A percentile compares a stretch with the other conserved stretches of the same genome.
These are phyloP conservation scores for Chiloscyllium plagiosum DNA, from an alignment of 2,113 vertebrate species.

Conservation along the genomic window DNA sequence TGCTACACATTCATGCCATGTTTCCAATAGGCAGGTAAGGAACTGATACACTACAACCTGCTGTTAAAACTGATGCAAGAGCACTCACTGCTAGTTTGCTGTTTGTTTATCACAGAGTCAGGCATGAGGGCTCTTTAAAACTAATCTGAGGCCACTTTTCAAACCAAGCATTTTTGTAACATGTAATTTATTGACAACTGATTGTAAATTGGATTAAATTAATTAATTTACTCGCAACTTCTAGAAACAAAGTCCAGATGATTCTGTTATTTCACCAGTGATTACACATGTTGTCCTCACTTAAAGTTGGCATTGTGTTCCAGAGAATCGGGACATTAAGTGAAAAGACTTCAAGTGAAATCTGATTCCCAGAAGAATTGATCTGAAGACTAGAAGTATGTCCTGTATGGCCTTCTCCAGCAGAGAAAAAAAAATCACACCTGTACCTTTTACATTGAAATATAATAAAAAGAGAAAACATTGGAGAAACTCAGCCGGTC, in stretches of 20 bases:
- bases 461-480: too few relatives aligned
- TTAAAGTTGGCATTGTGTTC: too few relatives aligned
- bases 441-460: too few relatives aligned
- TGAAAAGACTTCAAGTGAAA: too few relatives aligned
- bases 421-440: too few relatives aligned
- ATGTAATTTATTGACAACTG: not conserved
- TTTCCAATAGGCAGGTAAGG: too few relatives aligned
- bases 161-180: not conserved
- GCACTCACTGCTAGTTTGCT: not conserved
- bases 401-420: too few relatives aligned
- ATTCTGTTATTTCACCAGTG: not conserved
- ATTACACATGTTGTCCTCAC: not conserved
- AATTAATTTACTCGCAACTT: not conserved
- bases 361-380: too few relatives aligned
- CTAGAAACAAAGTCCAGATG: not conserved
- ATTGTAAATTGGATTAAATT: not conserved
- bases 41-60: not conserved
- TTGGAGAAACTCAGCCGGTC: too few relatives aligned
- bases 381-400: too few relatives aligned
- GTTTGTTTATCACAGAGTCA: not conserved
- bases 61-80: not conserved
- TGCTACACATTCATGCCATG: too few relatives aligned
- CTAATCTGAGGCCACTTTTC: not conserved
- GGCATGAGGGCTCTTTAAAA: not conserved
- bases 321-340: too few relatives aligned